Evolutionary conservation across 2,113 vertebrate species (phyloP), one percentile per base, ranked within the genome.

Genomic region (Pteruthius melanotis): DNA sequence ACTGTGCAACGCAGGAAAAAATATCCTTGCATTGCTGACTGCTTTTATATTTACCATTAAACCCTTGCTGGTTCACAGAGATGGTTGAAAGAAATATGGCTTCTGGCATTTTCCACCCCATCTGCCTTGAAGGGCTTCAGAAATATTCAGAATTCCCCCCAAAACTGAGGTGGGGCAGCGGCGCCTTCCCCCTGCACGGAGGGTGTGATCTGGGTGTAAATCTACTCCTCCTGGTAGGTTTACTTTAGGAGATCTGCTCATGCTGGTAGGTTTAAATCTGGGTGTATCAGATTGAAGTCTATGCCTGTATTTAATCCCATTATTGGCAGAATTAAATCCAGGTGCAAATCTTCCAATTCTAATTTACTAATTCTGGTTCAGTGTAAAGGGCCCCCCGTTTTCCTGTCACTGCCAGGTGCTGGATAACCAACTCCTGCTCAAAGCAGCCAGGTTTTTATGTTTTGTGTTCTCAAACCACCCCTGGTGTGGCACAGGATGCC

Each of bases 1-100:
- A 98, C 98, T 97, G 95, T 93, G 92, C 96, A 97, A 96, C 49
- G 88, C 85, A 16, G 68, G 95, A 60, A 80, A 95, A 94, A 93
- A 94, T n/a, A 91, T 80, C 93, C 91, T 93, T 88, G 84, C 47
- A 39, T 85, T 64, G 47, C 47, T 76, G 91, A 60, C 91, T 78
- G 69, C 52, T 93, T 84, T 80, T 81, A 53, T 77, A 65, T 90
- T 94, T 93, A 33, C 52, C 78, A 5, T 19, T 21, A 66, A 91
- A 74, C 87, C 89, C 84, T 89, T 24, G 6, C 8, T 61, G 56
- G 30, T 88, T 53, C 15, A 4, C 61, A 28, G 74, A 35, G 50
- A 39, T 7, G 39, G 40, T 31, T 22, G 39, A 42, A 20, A 57
- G n/a, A 75, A 90, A 83, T 21, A 23, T 2, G 35, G n/a, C 31